phyloP scores from a whole-genome alignment of 2,113 vertebrate species.

The Phylloscopus trochilus region DNA sequence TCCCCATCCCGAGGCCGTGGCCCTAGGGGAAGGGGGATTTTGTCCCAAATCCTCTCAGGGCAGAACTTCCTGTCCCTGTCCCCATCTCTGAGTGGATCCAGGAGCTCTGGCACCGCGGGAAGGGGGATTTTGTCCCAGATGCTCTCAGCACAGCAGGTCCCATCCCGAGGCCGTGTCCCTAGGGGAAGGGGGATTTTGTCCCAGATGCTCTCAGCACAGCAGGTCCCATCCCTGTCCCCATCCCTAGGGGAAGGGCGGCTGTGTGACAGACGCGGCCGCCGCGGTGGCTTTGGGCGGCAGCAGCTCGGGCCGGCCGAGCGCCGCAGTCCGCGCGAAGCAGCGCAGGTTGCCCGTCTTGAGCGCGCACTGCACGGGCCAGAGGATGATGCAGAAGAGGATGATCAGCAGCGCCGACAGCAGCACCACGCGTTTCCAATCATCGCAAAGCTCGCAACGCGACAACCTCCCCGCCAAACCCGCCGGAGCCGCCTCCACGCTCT shows the following conservation, averaged over 20 bases:
- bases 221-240: neutral
- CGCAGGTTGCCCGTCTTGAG: constrained; percentile 84
- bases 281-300: neutral
- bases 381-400: constrained; percentile 80
- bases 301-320: neutral
- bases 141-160: no score
- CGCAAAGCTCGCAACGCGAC: constrained; percentile 64
- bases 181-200: no score
- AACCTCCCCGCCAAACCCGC: neutral
- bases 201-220: no score
- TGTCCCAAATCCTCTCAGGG: no score
- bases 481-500: fast-evolving
- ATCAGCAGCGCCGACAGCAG: constrained; percentile 79
- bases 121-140: no score
- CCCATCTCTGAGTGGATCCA: no score
- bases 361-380: constrained; percentile 91
- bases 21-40: no score
- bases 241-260: neutral
- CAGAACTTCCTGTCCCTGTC: no score
- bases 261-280: fast-evolving
- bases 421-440: constrained; percentile 83
- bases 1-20: no score
- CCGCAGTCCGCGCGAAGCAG: constrained; percentile 60
- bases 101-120: no score
- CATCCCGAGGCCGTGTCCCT: no score